phyloP scores from a whole-genome alignment of 2,888 invertebrate species.

The Cerastoderma edule region DNA sequence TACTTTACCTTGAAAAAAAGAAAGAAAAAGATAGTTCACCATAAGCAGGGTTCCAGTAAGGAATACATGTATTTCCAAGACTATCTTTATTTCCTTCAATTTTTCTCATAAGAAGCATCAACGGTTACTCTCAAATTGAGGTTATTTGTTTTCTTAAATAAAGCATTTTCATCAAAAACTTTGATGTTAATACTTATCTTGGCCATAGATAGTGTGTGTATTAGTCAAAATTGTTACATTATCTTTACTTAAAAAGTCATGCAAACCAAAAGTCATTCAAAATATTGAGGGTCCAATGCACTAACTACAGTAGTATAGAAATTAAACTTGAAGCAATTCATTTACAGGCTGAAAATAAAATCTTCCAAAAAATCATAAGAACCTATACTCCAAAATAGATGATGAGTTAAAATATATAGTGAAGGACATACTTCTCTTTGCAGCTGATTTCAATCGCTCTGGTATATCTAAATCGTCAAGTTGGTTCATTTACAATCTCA shows the following conservation, averaged over 20 bases:
- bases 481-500: neutral
- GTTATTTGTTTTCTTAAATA: too few species aligned
- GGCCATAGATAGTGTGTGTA: too few species aligned
- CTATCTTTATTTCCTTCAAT: neutral
- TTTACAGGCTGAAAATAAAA: too few species aligned
- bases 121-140: too few species aligned
- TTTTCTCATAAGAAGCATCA: too few species aligned
- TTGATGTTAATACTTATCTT: too few species aligned
- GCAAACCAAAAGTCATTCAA: neutral
- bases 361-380: too few species aligned
- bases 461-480: constrained; percentile 4
- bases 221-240: too few species aligned
- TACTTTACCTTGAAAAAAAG: constrained; percentile 66
- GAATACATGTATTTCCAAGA: neutral
- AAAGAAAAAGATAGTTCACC: neutral
- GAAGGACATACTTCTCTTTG: constrained; percentile 11
- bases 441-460: neutral
- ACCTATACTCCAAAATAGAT: too few species aligned
- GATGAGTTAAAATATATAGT: too few species aligned
- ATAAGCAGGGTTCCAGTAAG: neutral
- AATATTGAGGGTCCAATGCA: neutral
- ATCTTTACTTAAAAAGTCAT: neutral
- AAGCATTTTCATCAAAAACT: too few species aligned
- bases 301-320: neutral
- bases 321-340: neutral